Conservation (phyloP, 2,113 vertebrate genomes). For the Micronycteris hirsuta region DNA sequence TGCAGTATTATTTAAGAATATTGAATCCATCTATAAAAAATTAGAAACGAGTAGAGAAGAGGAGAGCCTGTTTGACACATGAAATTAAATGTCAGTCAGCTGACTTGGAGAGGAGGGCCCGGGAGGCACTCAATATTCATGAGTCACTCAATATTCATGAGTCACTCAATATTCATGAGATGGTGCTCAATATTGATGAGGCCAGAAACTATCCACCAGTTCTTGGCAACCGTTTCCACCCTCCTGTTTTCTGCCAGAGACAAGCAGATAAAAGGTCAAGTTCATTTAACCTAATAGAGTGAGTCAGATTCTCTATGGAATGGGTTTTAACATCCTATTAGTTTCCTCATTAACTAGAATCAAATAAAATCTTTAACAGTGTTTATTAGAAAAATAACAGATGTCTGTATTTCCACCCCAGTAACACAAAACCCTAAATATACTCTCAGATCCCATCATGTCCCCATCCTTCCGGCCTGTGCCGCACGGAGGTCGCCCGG, state of each 20-base stretch:
- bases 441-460: not conserved
- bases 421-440: not conserved
- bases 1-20: not conserved
- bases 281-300: no score
- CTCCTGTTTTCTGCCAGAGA: not conserved
- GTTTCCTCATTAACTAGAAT: not conserved
- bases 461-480: not conserved
- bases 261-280: not conserved
- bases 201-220: not conserved
- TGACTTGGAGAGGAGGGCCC: rapidly evolving
- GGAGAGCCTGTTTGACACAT: not conserved
- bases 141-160: no score
- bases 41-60: not conserved
- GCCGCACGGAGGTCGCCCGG: not conserved
- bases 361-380: not conserved
- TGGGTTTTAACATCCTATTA: not conserved
- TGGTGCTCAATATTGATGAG: not conserved
- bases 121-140: not conserved
- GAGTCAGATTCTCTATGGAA: not conserved
- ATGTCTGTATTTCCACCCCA: not conserved
- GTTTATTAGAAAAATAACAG: not conserved
- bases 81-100: not conserved
- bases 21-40: not conserved
- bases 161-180: no score
- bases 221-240: not conserved